phyloP scores from a whole-genome alignment of 2,888 invertebrate genomes.

The Drosophila hawaiiensis region DNA sequence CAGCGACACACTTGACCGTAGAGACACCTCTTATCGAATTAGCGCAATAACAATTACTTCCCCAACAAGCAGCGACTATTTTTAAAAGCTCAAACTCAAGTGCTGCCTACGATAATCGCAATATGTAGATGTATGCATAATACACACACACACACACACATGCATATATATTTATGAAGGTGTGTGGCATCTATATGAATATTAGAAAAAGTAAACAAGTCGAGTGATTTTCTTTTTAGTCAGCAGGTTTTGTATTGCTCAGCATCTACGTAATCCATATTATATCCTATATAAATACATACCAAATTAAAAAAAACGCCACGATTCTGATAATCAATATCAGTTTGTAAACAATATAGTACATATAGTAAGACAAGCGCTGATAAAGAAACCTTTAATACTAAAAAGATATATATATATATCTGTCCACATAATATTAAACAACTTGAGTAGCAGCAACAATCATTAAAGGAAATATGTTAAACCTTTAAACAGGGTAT shows the following conservation, averaged over 20 bases:
- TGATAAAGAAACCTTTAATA: background rate
- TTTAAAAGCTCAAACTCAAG: constrained; percentile 46
- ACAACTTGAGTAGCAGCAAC: background rate
- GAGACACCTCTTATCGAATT: constrained; percentile 54
- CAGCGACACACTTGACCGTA: constrained; percentile 13
- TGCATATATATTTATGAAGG: background rate
- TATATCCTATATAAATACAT: constrained; percentile 8
- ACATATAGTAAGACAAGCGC: background rate
- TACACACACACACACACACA: background rate
- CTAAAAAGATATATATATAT: background rate
- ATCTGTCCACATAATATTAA: background rate
- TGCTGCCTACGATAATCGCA: constrained; percentile 32
- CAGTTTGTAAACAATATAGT: background rate
- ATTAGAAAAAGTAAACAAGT: constrained; percentile 29
- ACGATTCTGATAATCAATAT: background rate
- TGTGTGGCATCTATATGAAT: constrained; percentile 16
- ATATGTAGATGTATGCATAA: constrained; percentile 7
- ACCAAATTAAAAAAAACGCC: background rate
- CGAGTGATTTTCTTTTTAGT: constrained; percentile 29
- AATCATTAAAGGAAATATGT: too few relatives aligned
- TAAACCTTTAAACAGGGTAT: background rate
- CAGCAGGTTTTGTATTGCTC: constrained; percentile 33
- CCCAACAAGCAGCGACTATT: constrained; percentile 44
- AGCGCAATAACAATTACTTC: constrained; percentile 49
- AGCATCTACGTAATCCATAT: constrained; percentile 4